Percentiles rank a stretch among this genome's conserved stretches.
phyloP scores from a whole-genome alignment of 2,888 invertebrate genomes.

The Gari tellinella region DNA sequence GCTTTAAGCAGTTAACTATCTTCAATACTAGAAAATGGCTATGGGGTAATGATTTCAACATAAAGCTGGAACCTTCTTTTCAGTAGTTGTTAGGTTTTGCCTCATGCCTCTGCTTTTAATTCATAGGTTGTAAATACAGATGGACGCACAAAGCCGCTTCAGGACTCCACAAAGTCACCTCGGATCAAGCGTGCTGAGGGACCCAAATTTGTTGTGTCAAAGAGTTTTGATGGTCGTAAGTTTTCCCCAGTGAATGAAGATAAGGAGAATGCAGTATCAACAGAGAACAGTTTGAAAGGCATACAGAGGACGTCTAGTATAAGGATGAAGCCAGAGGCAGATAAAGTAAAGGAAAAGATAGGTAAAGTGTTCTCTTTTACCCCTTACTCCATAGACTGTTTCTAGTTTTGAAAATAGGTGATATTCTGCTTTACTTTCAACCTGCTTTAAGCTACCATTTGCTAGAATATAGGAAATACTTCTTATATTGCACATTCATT shows the following conservation, averaged over 20 bases:
- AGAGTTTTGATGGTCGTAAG: conserved; percentile 42
- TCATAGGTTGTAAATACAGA: neutral
- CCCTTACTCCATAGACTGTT: no score
- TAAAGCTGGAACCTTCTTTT: no score
- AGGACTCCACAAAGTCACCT: conserved; percentile 19
- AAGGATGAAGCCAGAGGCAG: neutral
- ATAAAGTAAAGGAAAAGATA: conserved; percentile 4
- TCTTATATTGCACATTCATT: no score
- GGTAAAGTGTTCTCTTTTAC: conserved; percentile 1
- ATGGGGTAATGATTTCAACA: no score
- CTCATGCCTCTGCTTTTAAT: neutral
- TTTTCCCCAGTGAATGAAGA: conserved; percentile 35
- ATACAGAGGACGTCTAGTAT: neutral
- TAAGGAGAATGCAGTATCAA: conserved; percentile 35
- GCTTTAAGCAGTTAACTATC: no score
- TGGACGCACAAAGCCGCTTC: conserved; percentile 2
- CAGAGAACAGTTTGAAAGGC: neutral
- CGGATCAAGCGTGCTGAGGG: conserved; percentile 11
- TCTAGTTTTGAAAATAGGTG: no score
- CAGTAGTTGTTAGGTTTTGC: no score
- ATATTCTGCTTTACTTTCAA: no score
- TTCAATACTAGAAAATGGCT: no score
- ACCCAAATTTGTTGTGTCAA: conserved; percentile 28
- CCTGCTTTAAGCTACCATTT: no score
- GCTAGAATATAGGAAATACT: no score